Evolutionary conservation across 2,797 vertebrate species (phyloP).

Genomic region (Sebastes matsubarae): DNA sequence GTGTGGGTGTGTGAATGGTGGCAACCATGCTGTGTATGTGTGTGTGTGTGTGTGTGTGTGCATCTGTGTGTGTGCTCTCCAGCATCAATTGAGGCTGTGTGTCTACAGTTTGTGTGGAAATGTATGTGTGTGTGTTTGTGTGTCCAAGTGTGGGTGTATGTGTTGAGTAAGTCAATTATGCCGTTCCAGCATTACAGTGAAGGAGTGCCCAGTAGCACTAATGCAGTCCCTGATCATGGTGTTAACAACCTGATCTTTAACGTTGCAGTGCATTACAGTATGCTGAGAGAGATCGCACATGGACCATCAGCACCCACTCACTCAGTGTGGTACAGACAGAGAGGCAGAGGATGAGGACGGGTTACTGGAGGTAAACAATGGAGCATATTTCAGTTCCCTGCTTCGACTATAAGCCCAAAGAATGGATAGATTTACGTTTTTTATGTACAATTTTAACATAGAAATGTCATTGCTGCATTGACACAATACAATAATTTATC

Average conservation of each 20-base stretch:
- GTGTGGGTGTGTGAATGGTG: conserved; percentile 49
- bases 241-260: conserved; percentile 80
- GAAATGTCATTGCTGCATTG: background rate
- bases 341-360: conserved; percentile 38
- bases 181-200: conserved; percentile 66
- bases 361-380: conserved; percentile 30
- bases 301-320: conserved; percentile 70
- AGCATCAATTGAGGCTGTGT: background rate
- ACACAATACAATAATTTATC: background rate
- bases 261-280: conserved; percentile 66
- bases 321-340: conserved; percentile 41
- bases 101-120: background rate
- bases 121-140: background rate
- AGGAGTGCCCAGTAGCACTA: conserved; percentile 71
- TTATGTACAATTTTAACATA: background rate
- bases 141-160: conserved; percentile 52
- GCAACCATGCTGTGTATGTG: background rate
- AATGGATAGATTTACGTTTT: background rate
- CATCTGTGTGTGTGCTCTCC: background rate
- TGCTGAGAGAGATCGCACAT: conserved; percentile 63
- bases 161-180: conserved; percentile 74
- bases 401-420: conserved; percentile 9
- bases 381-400: conserved; percentile 10
- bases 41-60: background rate
- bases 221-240: conserved; percentile 77